Percentiles rank a stretch among this genome's conserved stretches.
Conservation (phyloP, 2,797 vertebrate genomes). For the Helostoma temminkii region DNA sequence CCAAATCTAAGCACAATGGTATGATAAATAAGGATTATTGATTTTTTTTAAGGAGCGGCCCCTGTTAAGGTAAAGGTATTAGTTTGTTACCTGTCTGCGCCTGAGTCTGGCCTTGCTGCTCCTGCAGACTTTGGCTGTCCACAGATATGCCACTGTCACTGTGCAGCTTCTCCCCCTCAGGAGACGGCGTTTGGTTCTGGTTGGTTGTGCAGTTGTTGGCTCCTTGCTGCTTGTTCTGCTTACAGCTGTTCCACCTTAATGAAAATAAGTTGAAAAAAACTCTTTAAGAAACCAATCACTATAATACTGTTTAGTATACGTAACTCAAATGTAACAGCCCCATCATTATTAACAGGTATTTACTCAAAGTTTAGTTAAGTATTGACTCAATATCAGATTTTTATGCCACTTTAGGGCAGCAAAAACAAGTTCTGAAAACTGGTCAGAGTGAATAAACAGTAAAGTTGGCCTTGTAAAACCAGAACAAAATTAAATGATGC, state of each 20-base stretch:
- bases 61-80: constrained; percentile 1
- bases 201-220: constrained; percentile 90
- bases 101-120: constrained; percentile 89
- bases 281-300: not conserved
- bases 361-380: too few species aligned
- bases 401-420: not conserved
- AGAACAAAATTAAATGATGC: too few species aligned
- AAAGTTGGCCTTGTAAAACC: too few species aligned
- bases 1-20: not conserved
- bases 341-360: not conserved
- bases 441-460: too few species aligned
- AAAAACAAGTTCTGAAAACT: too few species aligned
- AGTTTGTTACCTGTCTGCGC: constrained; percentile 80
- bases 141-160: constrained; percentile 98
- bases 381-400: not conserved
- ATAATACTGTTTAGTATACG: too few species aligned
- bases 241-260: constrained; percentile 96
- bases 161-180: constrained; percentile 97
- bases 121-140: constrained; percentile 95
- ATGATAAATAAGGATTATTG: constrained; percentile 29
- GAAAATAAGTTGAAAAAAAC: not conserved
- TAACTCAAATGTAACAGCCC: not conserved
- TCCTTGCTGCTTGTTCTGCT: constrained; percentile 96
- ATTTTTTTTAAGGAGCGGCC: constrained; percentile 9
- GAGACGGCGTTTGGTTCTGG: constrained; percentile 92